These are phyloP conservation scores for Trachythela sp. DNA, from an alignment of 64 coral and sea anemone genomes.

Conservation along the genomic window DNA sequence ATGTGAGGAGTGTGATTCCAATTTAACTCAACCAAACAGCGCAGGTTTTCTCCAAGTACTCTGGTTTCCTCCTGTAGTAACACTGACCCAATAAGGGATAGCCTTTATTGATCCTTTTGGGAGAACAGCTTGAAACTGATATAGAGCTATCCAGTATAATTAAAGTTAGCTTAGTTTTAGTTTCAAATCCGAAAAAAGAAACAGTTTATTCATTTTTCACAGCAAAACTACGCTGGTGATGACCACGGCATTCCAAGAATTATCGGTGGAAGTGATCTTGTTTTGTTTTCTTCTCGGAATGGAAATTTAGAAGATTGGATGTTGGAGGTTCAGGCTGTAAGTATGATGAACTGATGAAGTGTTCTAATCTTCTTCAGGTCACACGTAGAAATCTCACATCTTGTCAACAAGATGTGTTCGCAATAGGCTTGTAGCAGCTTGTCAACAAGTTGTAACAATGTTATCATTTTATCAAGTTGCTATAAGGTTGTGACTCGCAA, in stretches of 20 bases:
- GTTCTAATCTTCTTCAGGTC: not conserved
- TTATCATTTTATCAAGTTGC: too few relatives aligned
- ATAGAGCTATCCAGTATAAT: not conserved
- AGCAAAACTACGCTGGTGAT: not conserved
- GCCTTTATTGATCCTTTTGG: not conserved
- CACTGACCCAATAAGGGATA: not conserved
- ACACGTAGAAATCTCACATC: too few relatives aligned
- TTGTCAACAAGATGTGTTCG: too few relatives aligned
- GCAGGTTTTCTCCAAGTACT: too few relatives aligned
- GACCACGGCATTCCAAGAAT: not conserved
- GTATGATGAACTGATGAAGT: too few relatives aligned
- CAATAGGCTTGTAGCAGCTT: too few relatives aligned
- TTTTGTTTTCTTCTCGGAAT: not conserved
- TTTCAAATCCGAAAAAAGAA: not conserved
- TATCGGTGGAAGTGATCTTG: constrained; percentile 6
- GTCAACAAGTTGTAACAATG: too few relatives aligned
- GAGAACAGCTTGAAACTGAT: not conserved
- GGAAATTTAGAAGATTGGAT: not conserved
- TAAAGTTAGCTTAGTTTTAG: too few relatives aligned
- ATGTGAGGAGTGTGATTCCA: too few relatives aligned
- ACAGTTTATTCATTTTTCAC: not conserved
- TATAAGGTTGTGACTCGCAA: too few relatives aligned
- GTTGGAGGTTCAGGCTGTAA: not conserved
- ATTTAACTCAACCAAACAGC: too few relatives aligned
- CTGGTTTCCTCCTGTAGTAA: too few relatives aligned